Conservation (phyloP, 2,888 invertebrate species). For the Siphlonurus alternatus region DNA sequence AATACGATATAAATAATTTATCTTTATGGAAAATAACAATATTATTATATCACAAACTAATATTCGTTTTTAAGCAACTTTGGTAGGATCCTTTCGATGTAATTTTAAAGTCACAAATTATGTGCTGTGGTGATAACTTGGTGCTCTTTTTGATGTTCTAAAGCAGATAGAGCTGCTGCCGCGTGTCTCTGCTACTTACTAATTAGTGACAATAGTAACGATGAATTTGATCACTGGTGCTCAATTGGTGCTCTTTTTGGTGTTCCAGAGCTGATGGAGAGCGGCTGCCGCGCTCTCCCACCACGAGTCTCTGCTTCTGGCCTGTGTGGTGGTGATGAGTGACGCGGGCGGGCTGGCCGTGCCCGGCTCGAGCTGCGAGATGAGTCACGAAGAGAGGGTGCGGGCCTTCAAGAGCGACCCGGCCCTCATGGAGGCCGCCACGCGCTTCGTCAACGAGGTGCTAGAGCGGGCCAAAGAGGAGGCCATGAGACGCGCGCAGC, state of each 20-base stretch:
- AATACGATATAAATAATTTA: too few species aligned
- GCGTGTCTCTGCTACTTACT: too few species aligned
- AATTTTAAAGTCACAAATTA: too few species aligned
- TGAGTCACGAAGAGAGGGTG: background rate
- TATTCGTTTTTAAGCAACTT: too few species aligned
- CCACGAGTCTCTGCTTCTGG: background rate
- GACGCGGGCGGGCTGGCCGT: background rate
- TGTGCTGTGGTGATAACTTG: too few species aligned
- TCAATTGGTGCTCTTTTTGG: too few species aligned
- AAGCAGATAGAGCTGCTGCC: background rate
- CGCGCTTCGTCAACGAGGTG: conserved; percentile 29
- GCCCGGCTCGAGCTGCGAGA: background rate
- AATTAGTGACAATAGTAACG: too few species aligned
- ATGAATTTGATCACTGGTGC: too few species aligned
- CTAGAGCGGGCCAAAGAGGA: conserved; percentile 30
- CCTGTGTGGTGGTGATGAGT: background rate
- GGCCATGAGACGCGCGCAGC: conserved; percentile 24
- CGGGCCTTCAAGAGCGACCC: conserved; percentile 21
- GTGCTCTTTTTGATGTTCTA: background rate
- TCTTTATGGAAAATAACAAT: too few species aligned
- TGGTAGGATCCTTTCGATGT: too few species aligned
- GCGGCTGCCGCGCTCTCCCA: too few species aligned
- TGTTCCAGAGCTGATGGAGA: background rate
- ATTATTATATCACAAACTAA: too few species aligned
- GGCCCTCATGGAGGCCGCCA: conserved; percentile 29